Evolutionary conservation across 2,888 invertebrate species (phyloP).

Genomic region (Cephus spinipes): DNA sequence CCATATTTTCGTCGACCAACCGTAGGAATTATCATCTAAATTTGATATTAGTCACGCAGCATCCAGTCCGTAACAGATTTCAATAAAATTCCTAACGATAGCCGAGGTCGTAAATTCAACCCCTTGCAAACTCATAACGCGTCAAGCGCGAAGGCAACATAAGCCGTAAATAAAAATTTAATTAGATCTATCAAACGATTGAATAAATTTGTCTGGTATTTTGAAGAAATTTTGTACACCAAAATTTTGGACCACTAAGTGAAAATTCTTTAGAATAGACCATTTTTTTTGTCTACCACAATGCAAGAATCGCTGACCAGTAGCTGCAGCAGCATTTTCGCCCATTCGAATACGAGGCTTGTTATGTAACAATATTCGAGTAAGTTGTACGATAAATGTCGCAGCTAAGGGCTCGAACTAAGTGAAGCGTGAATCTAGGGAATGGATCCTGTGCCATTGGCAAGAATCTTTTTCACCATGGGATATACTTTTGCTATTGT

Average conservation of each 20-base stretch:
- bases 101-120: neutral
- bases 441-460: conserved; percentile 37
- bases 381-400: conserved; percentile 66
- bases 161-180: too few species aligned
- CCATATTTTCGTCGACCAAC: neutral
- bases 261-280: neutral
- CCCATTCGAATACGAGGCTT: conserved; percentile 39
- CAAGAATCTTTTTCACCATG: conserved; percentile 44
- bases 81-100: neutral
- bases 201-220: too few species aligned
- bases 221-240: neutral
- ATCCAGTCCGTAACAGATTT: neutral
- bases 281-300: neutral
- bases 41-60: neutral
- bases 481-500: conserved; percentile 37
- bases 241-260: neutral
- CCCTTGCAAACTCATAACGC: neutral
- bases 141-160: too few species aligned
- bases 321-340: conserved; percentile 21
- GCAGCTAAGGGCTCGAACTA: conserved; percentile 60
- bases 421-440: conserved; percentile 64
- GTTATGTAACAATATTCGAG: conserved; percentile 62
- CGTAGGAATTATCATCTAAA: neutral
- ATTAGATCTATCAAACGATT: too few species aligned
- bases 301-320: neutral